phyloP scores from a whole-genome alignment of 2,113 vertebrate genomes.

The Phycodurus eques region DNA sequence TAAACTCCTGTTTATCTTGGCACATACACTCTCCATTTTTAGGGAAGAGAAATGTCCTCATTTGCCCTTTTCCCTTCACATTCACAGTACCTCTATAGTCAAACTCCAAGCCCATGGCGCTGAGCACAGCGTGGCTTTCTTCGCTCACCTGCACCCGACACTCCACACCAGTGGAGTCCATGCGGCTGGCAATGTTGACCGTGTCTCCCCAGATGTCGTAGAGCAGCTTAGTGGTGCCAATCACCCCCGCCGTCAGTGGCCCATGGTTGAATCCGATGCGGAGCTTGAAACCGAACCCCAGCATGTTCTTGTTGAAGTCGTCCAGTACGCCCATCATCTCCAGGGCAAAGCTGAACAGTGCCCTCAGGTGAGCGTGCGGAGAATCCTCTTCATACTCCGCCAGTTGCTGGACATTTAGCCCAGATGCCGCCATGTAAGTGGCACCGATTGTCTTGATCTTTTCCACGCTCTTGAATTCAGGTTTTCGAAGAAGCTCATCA shows the following conservation, averaged over 20 bases:
- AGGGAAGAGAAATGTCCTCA: conserved; percentile 98
- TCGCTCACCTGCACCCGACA: conserved; percentile 97
- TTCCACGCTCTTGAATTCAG: conserved; percentile 87
- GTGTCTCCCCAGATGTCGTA: conserved; percentile 99
- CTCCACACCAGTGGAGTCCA: conserved; percentile 97
- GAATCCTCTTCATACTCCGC: conserved; percentile 76
- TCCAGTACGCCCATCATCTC: conserved; percentile 98
- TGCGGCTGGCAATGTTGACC: conserved; percentile 97
- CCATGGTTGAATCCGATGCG: conserved; percentile 96
- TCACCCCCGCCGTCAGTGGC: conserved; percentile 92
- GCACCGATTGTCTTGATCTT: conserved; percentile 99
- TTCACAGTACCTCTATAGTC: conserved; percentile 98
- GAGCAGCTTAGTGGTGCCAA: conserved; percentile 95
- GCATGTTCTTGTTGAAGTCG: conserved; percentile 99
- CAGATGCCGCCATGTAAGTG: conserved; percentile 96
- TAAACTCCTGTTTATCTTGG: conserved; percentile 81
- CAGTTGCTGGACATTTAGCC: conserved; percentile 85
- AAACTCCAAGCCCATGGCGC: conserved; percentile 91
- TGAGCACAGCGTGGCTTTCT: conserved; percentile 89
- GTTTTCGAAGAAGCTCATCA: conserved; percentile 87
- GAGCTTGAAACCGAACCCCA: conserved; percentile 96
- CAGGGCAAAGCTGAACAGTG: conserved; percentile 94
- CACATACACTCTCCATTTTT: conserved; percentile 80
- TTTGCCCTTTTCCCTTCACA: conserved; percentile 97
- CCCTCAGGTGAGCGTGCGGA: conserved; percentile 85